Base-by-base conservation (phyloP, 92 coral and sea anemone genomes). In the Zoanthus solanderi region DNA sequence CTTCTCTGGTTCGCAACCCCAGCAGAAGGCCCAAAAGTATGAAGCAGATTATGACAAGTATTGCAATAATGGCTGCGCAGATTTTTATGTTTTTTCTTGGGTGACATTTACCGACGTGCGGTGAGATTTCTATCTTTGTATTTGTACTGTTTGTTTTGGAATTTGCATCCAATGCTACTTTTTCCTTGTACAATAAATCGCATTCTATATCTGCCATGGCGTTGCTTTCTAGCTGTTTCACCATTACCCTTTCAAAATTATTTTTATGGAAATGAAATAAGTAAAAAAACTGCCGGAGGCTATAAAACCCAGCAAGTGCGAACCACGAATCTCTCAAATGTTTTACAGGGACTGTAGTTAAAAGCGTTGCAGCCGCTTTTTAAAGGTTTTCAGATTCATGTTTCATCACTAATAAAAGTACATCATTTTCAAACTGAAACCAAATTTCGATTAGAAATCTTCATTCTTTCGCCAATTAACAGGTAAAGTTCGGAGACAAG, bases 41-140 rank as follows among this genome's bases (percentile, higher is more conserved):
- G 9, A 85, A 88, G 82, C 94, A 92, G 31, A 85, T 84, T 30
- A 92, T 84, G 1, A 92, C 48, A 8, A 92, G 86, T 28, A 89
- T 74, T 0, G 86, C 66, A 14, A 92, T 87, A 11, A 92, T 71
- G 5, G 87, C 53, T 30, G 78, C 37, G 32, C 74, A 89, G 31
- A 92, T 68, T 44, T 65, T 61, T n/a, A 46, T 4, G 0, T 66
- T 81, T n/a, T 45, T 66, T 18, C 63, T 71, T 54, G 17, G 10
- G 7, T 31, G 7, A 11, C 17, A 61, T 28, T 47, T 66, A 9
- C 5, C 75, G 15, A 69, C 45, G 17, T 10, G 9, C 15, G 45
- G 17, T 12, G 75, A 69, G 6, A 79, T 61, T 66, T 65, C 75
- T 65, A 81, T 37, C 23, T 66, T 63, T 67, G 85, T 67, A 75